phyloP scores from a whole-genome alignment of 2,888 invertebrate species.

The Spodoptera littoralis region DNA sequence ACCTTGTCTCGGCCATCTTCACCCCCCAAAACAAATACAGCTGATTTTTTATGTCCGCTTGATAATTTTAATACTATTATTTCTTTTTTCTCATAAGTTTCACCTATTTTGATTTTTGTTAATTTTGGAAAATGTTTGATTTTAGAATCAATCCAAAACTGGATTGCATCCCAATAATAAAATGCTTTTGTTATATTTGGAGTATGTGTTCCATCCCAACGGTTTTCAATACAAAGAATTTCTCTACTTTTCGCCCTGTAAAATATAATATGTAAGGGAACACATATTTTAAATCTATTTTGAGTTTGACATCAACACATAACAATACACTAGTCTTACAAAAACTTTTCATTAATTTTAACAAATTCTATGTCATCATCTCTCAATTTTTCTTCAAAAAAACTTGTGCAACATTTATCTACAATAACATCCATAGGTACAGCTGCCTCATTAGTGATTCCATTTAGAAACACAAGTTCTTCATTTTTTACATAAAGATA shows the following conservation, averaged over 20 bases:
- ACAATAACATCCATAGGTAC: slow-evolving; percentile 76
- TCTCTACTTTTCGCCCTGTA: slow-evolving; percentile 12
- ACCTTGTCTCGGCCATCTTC: slow-evolving; percentile 80
- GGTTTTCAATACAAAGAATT: background rate
- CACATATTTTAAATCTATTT: no score
- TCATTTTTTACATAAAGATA: slow-evolving; percentile 60
- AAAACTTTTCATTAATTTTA: slow-evolving; percentile 44
- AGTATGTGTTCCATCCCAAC: background rate
- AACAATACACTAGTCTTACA: slow-evolving; percentile 55
- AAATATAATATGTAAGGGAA: slow-evolving; percentile 1
- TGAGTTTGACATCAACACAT: no score
- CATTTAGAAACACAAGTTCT: slow-evolving; percentile 71
- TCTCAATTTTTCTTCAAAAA: slow-evolving; percentile 68
- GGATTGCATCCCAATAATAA: slow-evolving; percentile 62
- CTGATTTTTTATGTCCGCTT: slow-evolving; percentile 59
- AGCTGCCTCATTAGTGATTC: slow-evolving; percentile 78
- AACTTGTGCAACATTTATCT: slow-evolving; percentile 48
- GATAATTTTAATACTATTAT: slow-evolving; percentile 72
- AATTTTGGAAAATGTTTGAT: slow-evolving; percentile 56
- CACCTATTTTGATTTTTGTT: slow-evolving; percentile 67
- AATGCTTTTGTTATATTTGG: slow-evolving; percentile 53
- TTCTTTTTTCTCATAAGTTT: slow-evolving; percentile 73
- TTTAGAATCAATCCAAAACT: slow-evolving; percentile 62
- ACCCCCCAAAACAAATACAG: slow-evolving; percentile 77
- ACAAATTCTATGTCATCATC: slow-evolving; percentile 69